These are phyloP conservation scores for Uromys caudimaculatus DNA, from an alignment of 2,797 vertebrate species.

Conservation along the genomic window DNA sequence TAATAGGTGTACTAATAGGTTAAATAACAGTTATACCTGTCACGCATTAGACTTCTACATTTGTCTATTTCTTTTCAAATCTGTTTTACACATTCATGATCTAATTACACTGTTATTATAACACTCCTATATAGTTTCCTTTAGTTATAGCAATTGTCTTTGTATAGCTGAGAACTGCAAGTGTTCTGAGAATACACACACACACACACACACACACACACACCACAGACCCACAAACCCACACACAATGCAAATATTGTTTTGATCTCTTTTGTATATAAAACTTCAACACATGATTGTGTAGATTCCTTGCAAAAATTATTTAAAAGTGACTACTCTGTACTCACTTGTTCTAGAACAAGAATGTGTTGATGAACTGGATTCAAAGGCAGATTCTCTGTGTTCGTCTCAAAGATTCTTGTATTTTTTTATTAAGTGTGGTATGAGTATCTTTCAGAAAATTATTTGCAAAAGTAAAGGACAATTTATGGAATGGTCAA, in stretches of 20 bases:
- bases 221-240: not conserved
- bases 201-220: not conserved
- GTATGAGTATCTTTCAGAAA: not conserved
- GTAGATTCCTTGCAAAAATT: not conserved
- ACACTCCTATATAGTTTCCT: not conserved
- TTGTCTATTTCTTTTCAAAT: not conserved
- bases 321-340: not conserved
- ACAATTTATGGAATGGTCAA: not conserved
- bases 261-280: constrained; percentile 4
- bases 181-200: not conserved
- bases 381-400: not conserved
- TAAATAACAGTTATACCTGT: not conserved
- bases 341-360: not conserved
- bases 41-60: not conserved
- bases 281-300: not conserved
- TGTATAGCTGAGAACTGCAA: not conserved
- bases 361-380: constrained; percentile 17
- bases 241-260: not conserved
- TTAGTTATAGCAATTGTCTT: not conserved
- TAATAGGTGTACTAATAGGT: too few species aligned
- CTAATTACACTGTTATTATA: not conserved
- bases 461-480: constrained; percentile 30
- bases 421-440: not conserved
- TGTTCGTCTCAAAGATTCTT: not conserved
- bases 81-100: not conserved